A percentile compares a stretch with the other conserved stretches of the same genome.
phyloP scores from a whole-genome alignment of 1,140 invertebrate species.

The Bombus impatiens region DNA sequence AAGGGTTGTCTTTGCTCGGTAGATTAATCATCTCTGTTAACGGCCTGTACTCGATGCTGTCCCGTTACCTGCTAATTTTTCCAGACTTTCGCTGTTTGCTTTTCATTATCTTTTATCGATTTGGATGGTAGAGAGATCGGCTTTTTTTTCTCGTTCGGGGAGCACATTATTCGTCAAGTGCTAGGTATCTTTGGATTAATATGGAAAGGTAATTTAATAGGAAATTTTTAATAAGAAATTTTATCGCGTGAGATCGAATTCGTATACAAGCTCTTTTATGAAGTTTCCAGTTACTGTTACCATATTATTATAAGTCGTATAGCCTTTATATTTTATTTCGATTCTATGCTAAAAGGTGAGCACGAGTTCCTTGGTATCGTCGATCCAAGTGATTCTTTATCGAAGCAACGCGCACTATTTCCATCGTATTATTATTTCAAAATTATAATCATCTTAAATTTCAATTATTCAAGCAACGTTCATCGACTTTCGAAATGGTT shows the following conservation, averaged over 20 bases:
- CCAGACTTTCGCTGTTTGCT: constrained; percentile 4
- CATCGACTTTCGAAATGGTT: not conserved
- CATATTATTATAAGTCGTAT: too few species aligned
- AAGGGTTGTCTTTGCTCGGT: constrained; percentile 31
- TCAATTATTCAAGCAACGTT: not conserved
- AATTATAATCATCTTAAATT: not conserved
- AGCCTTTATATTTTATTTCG: too few species aligned
- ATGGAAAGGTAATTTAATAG: not conserved
- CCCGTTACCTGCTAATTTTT: not conserved
- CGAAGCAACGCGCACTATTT: not conserved
- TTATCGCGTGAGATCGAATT: not conserved
- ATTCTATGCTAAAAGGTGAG: too few species aligned
- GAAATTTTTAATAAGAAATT: constrained; percentile 2
- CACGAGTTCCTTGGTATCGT: too few species aligned
- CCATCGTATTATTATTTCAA: not conserved
- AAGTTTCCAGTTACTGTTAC: too few species aligned
- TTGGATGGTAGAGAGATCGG: too few species aligned
- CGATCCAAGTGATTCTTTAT: not conserved
- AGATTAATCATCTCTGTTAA: constrained; percentile 24
- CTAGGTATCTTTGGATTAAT: not conserved
- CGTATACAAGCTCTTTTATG: too few species aligned
- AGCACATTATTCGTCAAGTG: not conserved
- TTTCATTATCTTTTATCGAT: constrained; percentile 30
- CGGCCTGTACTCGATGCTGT: not conserved
- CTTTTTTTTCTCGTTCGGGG: not conserved